Evolutionary conservation across 2,888 invertebrate species (phyloP).

Genomic region (Noctua pronuba): DNA sequence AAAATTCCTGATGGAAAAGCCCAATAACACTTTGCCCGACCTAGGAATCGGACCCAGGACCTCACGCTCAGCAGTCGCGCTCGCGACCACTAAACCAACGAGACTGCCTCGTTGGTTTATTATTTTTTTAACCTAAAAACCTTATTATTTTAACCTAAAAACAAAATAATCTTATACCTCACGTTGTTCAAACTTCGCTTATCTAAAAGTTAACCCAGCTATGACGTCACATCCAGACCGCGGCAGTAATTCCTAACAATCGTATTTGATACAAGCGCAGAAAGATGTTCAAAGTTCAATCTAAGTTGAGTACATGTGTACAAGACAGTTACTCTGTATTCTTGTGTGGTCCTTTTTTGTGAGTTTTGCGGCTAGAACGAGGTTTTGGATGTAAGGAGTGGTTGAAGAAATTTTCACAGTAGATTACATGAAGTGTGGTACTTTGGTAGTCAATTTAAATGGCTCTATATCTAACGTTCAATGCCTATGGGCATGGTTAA

Average conservation of each 20-base stretch:
- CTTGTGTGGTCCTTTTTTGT: constrained; percentile 48
- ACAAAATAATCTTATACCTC: background rate
- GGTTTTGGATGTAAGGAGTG: background rate
- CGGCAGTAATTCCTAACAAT: constrained; percentile 19
- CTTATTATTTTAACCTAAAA: background rate
- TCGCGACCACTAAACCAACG: background rate
- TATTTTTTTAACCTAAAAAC: background rate
- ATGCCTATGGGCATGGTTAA: no score
- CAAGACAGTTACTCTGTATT: constrained; percentile 53
- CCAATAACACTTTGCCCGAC: no score
- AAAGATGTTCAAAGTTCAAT: constrained; percentile 52
- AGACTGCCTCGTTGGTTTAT: no score
- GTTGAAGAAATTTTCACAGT: background rate
- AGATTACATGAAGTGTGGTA: background rate
- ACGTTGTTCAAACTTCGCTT: constrained; percentile 24
- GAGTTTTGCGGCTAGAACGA: constrained; percentile 42
- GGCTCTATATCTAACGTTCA: background rate
- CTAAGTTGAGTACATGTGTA: constrained; percentile 48
- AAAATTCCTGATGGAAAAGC: no score
- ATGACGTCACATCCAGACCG: background rate
- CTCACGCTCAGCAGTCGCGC: background rate
- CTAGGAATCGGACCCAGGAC: no score
- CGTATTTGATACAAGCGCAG: constrained; percentile 45
- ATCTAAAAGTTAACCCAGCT: constrained; percentile 14
- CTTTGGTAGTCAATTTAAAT: background rate